These are phyloP conservation scores for Timema cristinae DNA, from an alignment of 2,888 invertebrate species.

Conservation along the genomic window DNA sequence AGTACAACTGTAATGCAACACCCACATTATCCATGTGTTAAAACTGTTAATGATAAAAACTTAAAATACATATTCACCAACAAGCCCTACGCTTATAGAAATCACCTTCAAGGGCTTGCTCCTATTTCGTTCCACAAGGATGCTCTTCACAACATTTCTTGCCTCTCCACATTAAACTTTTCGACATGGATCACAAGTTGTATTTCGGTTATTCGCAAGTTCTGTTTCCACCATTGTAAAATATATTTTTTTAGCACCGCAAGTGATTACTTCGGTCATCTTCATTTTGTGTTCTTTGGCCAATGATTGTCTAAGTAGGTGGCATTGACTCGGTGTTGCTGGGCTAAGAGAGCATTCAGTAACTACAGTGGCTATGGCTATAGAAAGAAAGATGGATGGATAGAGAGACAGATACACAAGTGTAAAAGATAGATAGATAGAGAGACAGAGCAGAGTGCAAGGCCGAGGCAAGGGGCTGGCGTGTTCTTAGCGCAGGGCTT, in stretches of 20 bases:
- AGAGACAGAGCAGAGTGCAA: slow-evolving; percentile 32
- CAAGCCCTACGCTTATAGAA: slow-evolving; percentile 29
- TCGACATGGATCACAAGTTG: too few species aligned
- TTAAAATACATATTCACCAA: slow-evolving; percentile 19
- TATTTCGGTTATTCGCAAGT: too few species aligned
- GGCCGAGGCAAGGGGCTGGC: slow-evolving; percentile 23
- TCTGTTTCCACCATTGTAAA: too few species aligned
- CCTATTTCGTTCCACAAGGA: too few species aligned
- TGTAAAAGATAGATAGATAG: slow-evolving; percentile 47
- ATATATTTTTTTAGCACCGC: too few species aligned
- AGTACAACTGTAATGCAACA: too few species aligned
- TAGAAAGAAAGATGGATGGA: slow-evolving; percentile 41
- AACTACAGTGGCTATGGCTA: slow-evolving; percentile 28
- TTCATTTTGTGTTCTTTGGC: slow-evolving; percentile 18
- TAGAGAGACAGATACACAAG: slow-evolving; percentile 45
- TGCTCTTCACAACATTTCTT: too few species aligned
- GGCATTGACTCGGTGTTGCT: slow-evolving; percentile 28
- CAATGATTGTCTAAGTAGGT: slow-evolving; percentile 30
- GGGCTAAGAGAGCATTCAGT: slow-evolving; percentile 28
- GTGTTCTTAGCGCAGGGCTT: slow-evolving; percentile 32
- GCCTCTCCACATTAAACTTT: too few species aligned
- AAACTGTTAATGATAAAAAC: slow-evolving; percentile 1
- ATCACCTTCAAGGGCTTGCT: too few species aligned
- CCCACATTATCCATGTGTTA: background rate
- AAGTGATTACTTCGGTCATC: too few species aligned